phyloP scores from a whole-genome alignment of 1,140 invertebrate species.

The Kradibia gibbosae region DNA sequence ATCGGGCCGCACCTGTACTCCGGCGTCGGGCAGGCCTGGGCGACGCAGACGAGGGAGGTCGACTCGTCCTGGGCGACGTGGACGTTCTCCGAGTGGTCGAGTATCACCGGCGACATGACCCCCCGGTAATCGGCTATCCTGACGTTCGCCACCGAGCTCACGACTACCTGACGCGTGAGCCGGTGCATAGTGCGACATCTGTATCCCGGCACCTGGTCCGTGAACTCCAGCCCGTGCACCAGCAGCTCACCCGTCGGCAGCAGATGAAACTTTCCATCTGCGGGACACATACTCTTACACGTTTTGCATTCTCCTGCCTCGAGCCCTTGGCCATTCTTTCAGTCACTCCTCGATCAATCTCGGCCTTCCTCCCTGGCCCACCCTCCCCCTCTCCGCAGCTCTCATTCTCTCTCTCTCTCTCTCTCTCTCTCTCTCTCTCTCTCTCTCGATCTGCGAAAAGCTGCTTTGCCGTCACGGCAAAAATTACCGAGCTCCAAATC shows the following conservation, averaged over 20 bases:
- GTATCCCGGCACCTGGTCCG: conserved; percentile 82
- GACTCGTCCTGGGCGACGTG: conserved; percentile 83
- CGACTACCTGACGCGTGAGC: conserved; percentile 82
- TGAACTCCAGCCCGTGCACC: conserved; percentile 83
- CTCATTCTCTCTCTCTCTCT: neutral
- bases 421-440: neutral
- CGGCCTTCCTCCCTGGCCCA: neutral
- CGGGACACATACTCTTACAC: conserved; percentile 12
- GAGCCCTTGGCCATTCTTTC: neutral
- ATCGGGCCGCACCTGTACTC: conserved; percentile 80
- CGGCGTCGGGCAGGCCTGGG: conserved; percentile 82
- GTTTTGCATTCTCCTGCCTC: neutral
- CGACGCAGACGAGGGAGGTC: conserved; percentile 81
- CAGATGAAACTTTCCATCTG: conserved; percentile 86
- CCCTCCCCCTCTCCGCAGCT: neutral
- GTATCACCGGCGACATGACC: conserved; percentile 78
- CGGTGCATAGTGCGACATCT: conserved; percentile 85
- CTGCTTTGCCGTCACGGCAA: neutral
- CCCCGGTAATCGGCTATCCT: conserved; percentile 82
- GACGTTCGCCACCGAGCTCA: conserved; percentile 81
- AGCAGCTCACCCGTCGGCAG: conserved; percentile 86
- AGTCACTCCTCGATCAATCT: neutral
- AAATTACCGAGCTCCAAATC: neutral
- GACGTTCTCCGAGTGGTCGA: conserved; percentile 79
- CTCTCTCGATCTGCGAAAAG: neutral